These are phyloP conservation scores for Lacerta viridis DNA, from an alignment of 2,797 vertebrate genomes.

Conservation along the genomic window DNA sequence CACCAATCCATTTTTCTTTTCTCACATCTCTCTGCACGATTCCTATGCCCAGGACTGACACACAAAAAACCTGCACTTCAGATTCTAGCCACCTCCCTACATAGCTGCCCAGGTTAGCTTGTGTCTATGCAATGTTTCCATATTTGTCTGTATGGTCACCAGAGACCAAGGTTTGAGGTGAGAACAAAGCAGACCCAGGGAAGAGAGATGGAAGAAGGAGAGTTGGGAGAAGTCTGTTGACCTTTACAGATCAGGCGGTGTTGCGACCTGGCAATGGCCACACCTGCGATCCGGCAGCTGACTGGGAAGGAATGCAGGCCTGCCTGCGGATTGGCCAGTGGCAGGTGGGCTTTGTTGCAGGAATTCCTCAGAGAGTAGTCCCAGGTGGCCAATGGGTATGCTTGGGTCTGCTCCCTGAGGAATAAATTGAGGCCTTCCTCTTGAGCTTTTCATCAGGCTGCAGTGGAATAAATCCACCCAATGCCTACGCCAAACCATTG, in stretches of 20 bases:
- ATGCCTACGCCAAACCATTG: too few species aligned
- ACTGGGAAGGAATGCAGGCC: too few species aligned
- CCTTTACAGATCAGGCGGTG: too few species aligned
- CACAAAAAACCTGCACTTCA: neutral
- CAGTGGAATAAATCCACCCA: too few species aligned
- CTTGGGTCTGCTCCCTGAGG: too few species aligned
- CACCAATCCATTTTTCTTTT: neutral
- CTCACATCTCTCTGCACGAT: neutral
- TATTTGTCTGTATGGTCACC: neutral
- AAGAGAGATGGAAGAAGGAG: neutral
- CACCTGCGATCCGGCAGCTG: too few species aligned
- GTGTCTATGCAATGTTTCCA: neutral
- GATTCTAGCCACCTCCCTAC: neutral
- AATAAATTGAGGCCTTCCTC: too few species aligned
- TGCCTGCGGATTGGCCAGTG: too few species aligned
- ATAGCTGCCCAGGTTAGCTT: neutral
- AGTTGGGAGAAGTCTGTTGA: neutral
- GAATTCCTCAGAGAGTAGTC: too few species aligned
- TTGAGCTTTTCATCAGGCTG: too few species aligned
- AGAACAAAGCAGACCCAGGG: neutral
- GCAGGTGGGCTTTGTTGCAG: accelerated
- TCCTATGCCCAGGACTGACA: neutral
- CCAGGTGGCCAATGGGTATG: too few species aligned
- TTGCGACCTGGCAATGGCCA: too few species aligned
- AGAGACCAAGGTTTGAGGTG: neutral